Conservation (phyloP, 2,888 invertebrate genomes). For the Agriotes lineatus region DNA sequence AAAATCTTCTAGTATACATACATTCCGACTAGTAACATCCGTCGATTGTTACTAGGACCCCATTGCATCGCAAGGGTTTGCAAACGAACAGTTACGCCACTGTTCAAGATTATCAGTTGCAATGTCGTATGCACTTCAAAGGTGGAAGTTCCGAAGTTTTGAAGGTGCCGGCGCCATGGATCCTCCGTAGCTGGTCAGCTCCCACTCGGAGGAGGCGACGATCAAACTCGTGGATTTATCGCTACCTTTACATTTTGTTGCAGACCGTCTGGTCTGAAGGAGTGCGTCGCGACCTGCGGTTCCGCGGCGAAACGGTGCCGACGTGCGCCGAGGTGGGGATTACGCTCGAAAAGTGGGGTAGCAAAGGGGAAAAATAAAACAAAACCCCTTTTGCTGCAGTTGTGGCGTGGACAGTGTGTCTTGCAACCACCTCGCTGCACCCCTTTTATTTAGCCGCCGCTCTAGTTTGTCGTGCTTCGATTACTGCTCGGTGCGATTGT, state of each 20-base stretch:
- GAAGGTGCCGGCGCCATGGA: not conserved
- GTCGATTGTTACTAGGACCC: too few species aligned
- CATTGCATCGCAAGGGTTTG: too few species aligned
- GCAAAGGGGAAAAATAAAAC: constrained; percentile 59
- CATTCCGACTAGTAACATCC: too few species aligned
- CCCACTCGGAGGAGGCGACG: not conserved
- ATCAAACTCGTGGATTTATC: not conserved
- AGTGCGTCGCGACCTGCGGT: constrained; percentile 23
- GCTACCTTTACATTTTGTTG: constrained; percentile 24
- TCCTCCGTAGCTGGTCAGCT: not conserved
- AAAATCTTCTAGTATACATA: too few species aligned
- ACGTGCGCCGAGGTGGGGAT: constrained; percentile 45
- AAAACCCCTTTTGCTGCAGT: constrained; percentile 62
- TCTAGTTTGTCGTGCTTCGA: not conserved
- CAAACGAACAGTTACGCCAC: too few species aligned
- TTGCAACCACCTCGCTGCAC: constrained; percentile 48
- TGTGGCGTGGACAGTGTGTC: constrained; percentile 57
- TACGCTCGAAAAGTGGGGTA: constrained; percentile 52
- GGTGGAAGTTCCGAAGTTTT: too few species aligned
- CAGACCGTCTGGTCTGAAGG: constrained; percentile 13
- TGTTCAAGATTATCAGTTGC: too few species aligned
- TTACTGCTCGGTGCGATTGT: not conserved
- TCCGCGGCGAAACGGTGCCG: constrained; percentile 34
- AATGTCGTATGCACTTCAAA: too few species aligned
- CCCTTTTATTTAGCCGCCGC: constrained; percentile 12